A percentile compares a stretch with the other conserved stretches of the same genome.
These are phyloP conservation scores for Anarhynchus alexandrinus DNA, from an alignment of 2,113 vertebrate genomes.

Conservation along the genomic window DNA sequence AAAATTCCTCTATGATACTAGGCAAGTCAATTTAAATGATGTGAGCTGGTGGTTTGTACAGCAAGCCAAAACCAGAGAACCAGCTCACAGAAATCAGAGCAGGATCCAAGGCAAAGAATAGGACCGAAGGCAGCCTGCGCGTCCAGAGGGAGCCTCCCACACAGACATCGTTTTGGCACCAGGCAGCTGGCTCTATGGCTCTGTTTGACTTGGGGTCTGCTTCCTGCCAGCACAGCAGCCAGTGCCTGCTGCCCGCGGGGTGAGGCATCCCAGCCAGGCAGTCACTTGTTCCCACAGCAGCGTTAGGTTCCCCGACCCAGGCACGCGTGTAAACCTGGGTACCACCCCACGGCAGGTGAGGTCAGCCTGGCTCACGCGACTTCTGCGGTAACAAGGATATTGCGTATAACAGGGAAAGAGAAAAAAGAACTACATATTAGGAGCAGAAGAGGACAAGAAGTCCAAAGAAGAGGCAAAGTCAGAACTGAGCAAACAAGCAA, in stretches of 20 bases:
- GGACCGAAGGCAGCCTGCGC: neutral
- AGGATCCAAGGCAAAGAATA: neutral
- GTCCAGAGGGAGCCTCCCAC: neutral
- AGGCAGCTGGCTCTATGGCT: neutral
- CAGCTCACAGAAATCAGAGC: neutral
- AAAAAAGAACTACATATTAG: neutral
- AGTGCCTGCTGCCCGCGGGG: neutral
- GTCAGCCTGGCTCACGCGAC: neutral
- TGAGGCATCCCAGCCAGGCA: neutral
- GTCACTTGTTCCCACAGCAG: neutral
- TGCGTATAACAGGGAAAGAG: neutral
- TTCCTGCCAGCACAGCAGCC: neutral
- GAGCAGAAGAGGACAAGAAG: neutral
- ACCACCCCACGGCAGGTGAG: neutral
- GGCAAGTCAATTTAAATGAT: neutral
- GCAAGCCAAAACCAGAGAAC: neutral
- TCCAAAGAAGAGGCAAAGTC: conserved; percentile 16
- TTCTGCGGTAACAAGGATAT: neutral
- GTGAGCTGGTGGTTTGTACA: neutral
- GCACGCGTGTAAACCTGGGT: neutral
- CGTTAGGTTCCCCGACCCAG: accelerated
- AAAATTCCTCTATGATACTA: neutral
- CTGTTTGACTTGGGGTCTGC: neutral
- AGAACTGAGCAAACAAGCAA: conserved; percentile 29
- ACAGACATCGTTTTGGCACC: neutral